These are phyloP conservation scores for Varanus salvator DNA, from an alignment of 2,113 vertebrate species.

Conservation along the genomic window DNA sequence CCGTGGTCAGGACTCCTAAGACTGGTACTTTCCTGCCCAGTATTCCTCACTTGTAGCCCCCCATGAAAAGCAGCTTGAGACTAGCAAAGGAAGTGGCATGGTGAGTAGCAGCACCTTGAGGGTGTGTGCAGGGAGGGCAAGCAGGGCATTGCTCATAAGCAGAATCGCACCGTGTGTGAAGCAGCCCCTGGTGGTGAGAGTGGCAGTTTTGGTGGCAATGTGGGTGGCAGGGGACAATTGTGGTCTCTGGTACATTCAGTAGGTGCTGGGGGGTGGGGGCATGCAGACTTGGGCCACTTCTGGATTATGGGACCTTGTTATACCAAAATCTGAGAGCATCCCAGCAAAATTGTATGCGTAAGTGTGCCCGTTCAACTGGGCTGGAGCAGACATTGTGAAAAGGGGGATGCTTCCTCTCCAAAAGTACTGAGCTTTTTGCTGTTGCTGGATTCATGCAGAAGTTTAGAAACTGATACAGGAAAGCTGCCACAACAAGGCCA, in stretches of 20 bases:
- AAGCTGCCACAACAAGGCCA: not conserved
- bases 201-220: too few species aligned
- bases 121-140: not conserved
- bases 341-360: not conserved
- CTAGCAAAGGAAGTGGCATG: not conserved
- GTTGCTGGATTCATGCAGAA: not conserved
- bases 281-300: not conserved
- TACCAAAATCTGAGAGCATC: not conserved
- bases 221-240: too few species aligned
- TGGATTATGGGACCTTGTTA: not conserved
- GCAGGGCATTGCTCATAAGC: not conserved
- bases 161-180: too few species aligned
- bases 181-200: too few species aligned
- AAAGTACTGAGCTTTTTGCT: not conserved
- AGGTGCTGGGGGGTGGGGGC: not conserved
- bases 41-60: not conserved
- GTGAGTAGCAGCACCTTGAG: not conserved
- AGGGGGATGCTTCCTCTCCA: not conserved
- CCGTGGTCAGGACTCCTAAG: not conserved
- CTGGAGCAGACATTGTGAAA: not conserved
- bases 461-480: conserved; percentile 1
- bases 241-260: too few species aligned
- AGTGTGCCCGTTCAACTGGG: not conserved
- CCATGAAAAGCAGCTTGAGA: not conserved
- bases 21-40: not conserved